These are phyloP conservation scores for Lordiphosa mommai DNA, from an alignment of 1,140 invertebrate genomes.

Conservation along the genomic window DNA sequence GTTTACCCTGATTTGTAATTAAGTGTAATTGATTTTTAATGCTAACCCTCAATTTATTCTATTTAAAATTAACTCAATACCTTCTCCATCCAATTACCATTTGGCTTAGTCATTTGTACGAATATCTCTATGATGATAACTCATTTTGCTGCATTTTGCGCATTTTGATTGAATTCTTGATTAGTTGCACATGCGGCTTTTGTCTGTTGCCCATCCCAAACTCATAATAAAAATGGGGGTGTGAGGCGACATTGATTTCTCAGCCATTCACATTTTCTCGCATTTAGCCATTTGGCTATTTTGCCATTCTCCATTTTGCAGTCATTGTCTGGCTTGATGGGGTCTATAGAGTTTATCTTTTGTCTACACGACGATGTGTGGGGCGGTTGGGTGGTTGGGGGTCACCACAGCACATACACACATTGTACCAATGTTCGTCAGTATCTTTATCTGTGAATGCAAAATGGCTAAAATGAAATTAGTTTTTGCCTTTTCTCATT, in stretches of 20 bases:
- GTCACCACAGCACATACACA: neutral
- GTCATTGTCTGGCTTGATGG: slow-evolving; percentile 7
- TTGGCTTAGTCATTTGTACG: slow-evolving; percentile 1
- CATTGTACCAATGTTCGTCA: neutral
- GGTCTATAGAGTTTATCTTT: slow-evolving; percentile 31
- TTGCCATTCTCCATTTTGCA: slow-evolving; percentile 16
- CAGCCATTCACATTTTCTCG: slow-evolving; percentile 19
- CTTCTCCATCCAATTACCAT: neutral
- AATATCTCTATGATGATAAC: slow-evolving; percentile 21
- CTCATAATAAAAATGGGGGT: neutral
- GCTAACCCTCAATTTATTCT: no score
- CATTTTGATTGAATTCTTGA: slow-evolving; percentile 71
- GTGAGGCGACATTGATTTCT: slow-evolving; percentile 57
- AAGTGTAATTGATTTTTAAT: no score
- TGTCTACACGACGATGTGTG: slow-evolving; percentile 16
- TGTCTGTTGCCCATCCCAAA: slow-evolving; percentile 23
- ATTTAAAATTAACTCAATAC: no score
- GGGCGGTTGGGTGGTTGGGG: slow-evolving; percentile 12
- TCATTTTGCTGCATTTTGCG: slow-evolving; percentile 45
- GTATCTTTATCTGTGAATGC: neutral
- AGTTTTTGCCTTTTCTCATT: slow-evolving; percentile 5
- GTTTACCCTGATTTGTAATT: no score
- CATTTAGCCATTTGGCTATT: slow-evolving; percentile 2
- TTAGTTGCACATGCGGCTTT: slow-evolving; percentile 65
- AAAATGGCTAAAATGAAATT: slow-evolving; percentile 7